These are phyloP conservation scores for Cercopithecus mona DNA, from an alignment of 2,113 vertebrate species.

Conservation along the genomic window DNA sequence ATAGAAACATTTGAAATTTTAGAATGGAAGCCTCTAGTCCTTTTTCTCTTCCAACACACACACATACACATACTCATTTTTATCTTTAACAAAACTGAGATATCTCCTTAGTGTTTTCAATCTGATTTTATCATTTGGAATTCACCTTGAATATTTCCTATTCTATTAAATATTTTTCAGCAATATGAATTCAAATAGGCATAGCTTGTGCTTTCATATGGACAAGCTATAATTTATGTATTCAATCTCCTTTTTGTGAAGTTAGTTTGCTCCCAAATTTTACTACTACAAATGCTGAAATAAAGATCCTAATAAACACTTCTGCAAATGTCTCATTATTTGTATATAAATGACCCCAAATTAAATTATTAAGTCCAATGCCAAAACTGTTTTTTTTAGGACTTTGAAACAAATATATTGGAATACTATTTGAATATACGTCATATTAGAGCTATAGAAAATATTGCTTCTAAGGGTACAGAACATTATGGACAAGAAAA, in stretches of 20 bases:
- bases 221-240: not conserved
- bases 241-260: constrained; percentile 25
- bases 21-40: not conserved
- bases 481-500: not conserved
- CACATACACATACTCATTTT: not conserved
- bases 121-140: constrained; percentile 9
- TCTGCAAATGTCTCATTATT: constrained; percentile 47
- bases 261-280: constrained; percentile 13
- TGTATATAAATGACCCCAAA: constrained; percentile 39
- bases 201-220: not conserved
- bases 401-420: not conserved
- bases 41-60: not conserved
- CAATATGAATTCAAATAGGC: not conserved
- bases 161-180: constrained; percentile 32
- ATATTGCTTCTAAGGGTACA: not conserved
- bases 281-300: not conserved
- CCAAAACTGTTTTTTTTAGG: constrained; percentile 16
- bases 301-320: constrained; percentile 42
- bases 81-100: constrained; percentile 25
- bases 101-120: not conserved
- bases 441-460: not conserved
- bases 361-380: constrained; percentile 28
- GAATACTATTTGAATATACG: not conserved
- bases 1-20: constrained; percentile 20
- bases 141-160: constrained; percentile 25